A percentile compares a stretch with the other conserved stretches of the same genome.
Evolutionary conservation across 2,797 vertebrate genomes (phyloP).

Genomic region (Sebastes trivittatus): DNA sequence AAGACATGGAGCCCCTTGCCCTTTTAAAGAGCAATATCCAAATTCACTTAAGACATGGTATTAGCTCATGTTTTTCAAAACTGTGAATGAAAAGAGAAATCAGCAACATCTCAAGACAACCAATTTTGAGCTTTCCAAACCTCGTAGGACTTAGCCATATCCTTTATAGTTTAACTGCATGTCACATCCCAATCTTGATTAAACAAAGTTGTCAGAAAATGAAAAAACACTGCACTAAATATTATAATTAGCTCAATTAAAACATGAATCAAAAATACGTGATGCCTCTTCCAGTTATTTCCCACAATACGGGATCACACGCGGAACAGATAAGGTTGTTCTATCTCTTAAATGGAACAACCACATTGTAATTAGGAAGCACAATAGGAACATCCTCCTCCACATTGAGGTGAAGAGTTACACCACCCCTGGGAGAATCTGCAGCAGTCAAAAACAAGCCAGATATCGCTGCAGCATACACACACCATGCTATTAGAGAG

Average conservation of each 20-base stretch:
- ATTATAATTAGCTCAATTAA: constrained; percentile 5
- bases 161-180: not conserved
- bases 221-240: not conserved
- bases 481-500: constrained; percentile 19
- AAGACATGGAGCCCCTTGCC: not conserved
- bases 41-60: not conserved
- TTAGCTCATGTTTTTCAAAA: not conserved
- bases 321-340: constrained; percentile 67
- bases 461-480: constrained; percentile 56
- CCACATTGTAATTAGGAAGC: constrained; percentile 86
- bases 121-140: not conserved
- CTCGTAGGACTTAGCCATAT: not conserved
- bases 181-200: not conserved
- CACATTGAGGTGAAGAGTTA: constrained; percentile 81
- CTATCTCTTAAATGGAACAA: constrained; percentile 82
- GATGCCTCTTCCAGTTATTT: constrained; percentile 25
- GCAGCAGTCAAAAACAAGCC: constrained; percentile 79
- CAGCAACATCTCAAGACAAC: not conserved
- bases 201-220: not conserved
- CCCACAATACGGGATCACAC: constrained; percentile 47
- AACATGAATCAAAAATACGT: not conserved
- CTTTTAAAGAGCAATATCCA: not conserved
- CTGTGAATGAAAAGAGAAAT: not conserved
- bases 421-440: constrained; percentile 78
- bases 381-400: constrained; percentile 86